Evolutionary conservation across 2,797 vertebrate species (phyloP), one percentile per base, ranked within the genome.

Genomic region (Aldrovandia affinis): DNA sequence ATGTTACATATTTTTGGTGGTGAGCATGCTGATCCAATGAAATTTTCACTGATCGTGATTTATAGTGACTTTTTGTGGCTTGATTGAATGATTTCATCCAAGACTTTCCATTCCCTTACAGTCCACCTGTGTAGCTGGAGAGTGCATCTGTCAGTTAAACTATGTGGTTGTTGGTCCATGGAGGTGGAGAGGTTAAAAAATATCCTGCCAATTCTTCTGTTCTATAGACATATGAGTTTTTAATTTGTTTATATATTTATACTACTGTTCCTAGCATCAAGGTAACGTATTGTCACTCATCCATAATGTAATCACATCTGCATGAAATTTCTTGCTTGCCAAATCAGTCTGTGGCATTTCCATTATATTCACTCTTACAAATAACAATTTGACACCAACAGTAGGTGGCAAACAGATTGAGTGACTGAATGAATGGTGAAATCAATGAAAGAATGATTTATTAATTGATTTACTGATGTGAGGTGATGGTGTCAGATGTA

Each of bases 1-100:
- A 39, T 61, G 55, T 80, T 44, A 25, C 20, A 79, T 55, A 77
- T 82, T 57, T 79, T 42, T 52, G 14, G 18, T n/a, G 42, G 39
- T 83, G 68, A 77, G 39, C 54, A 61, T 78, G 68, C 47, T 55
- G 8, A 28, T 57, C 47, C 81, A 75, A 75, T 83, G 52, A 54
- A 52, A 73, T 83, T 83, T 54, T 59, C 54, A 73, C 20, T 28
- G 39, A 47, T 78, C 55, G 61, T 30, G 18, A 78, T 78, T 47
- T 78, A 78, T 47, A 22, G 75, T 50, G 47, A 50, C 33, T 65
- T 47, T n/a, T 9, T 68, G 63, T 54, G 54, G 54, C 36, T 30
- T 78, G 73, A 47, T 50, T 77, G 44, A 57, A 12, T 70, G 36
- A 47, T 83, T 83, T 78, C 30, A 33, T 25, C 50, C 50, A 33